Evolutionary conservation across 2,113 vertebrate species (phyloP), one percentile per base, ranked within the genome.

Genomic region (Pollimyrus isidori): DNA sequence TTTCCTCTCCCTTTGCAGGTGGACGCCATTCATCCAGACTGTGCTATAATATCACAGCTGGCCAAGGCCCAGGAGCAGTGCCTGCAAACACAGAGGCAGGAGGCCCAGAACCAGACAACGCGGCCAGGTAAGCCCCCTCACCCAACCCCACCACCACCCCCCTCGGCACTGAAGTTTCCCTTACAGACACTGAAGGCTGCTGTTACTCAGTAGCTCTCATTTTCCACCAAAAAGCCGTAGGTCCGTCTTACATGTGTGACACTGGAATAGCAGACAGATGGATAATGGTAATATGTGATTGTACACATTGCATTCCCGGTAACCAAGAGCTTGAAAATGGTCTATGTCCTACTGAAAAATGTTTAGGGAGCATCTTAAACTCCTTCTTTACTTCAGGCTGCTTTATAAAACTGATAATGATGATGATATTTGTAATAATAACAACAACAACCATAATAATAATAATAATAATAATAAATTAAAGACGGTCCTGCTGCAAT

Each of bases 11-110:
- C 73, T 87, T 89, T 50, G 4, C 88, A 96, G 95, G 87, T 89
- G 1, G 93, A 94, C 42, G 93, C 95, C 89, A 95, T 95, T n/a
- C 95, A 96, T 89, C 93, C 95, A 21, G 93, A 94, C 91, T 96
- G 95, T 0, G 94, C 92, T 39, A 48, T 95, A 86, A 94, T 96
- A 87, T 46, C 91, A 58, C 94, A 95, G 90, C 95, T 94, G 92
- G 95, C 94, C 93, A 93, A 93, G 89, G 94, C 93, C 83, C 91
- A 94, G 76, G 93, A 96, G 13, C 91, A 93, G n/a, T 96, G 95
- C 88, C 87, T 90, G 69, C 90, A 65, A 35, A 91, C 92, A 65
- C 93, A 92, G 6, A 80, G 65, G 83, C 90, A 92, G 90, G 95
- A 95, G 89, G 48, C 89, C 88, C 91, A 9, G 30, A 94, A 93